Conservation (phyloP, 2,888 invertebrate genomes). For the Deilephila elpenor region DNA sequence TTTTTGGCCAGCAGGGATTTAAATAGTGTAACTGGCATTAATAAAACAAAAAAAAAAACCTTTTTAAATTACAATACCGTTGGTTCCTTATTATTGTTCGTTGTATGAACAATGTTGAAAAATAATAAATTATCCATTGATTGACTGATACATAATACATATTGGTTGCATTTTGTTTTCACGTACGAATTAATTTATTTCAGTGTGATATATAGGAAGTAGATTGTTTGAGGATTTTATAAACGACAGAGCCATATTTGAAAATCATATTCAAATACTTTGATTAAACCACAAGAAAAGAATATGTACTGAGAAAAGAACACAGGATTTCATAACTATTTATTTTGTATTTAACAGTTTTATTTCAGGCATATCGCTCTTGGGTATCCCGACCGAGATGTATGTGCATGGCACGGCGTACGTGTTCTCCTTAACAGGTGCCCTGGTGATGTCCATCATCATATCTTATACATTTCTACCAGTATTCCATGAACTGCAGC, state of each 20-base stretch:
- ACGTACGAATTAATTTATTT: no score
- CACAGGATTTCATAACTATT: neutral
- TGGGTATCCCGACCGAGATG: constrained; percentile 91
- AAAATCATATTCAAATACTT: no score
- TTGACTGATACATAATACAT: no score
- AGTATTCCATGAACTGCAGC: constrained; percentile 87
- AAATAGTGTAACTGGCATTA: neutral
- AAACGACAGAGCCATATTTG: no score
- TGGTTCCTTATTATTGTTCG: no score
- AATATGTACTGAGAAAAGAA: neutral
- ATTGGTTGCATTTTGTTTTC: no score
- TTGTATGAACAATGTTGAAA: no score
- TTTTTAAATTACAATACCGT: no score
- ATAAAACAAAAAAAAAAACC: neutral
- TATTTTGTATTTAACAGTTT: constrained; percentile 74
- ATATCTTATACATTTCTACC: constrained; percentile 87
- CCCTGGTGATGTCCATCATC: constrained; percentile 85
- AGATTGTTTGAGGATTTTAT: no score
- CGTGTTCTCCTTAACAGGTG: constrained; percentile 85
- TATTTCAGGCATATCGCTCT: constrained; percentile 90
- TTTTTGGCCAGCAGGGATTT: neutral
- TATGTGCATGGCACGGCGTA: constrained; percentile 92
- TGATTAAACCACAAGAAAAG: neutral
- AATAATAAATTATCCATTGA: no score
- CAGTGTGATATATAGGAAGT: no score